Percentiles rank a stretch among this genome's conserved stretches.
Conservation (phyloP, 2,888 invertebrate species). For the Lepidonotus clava region DNA sequence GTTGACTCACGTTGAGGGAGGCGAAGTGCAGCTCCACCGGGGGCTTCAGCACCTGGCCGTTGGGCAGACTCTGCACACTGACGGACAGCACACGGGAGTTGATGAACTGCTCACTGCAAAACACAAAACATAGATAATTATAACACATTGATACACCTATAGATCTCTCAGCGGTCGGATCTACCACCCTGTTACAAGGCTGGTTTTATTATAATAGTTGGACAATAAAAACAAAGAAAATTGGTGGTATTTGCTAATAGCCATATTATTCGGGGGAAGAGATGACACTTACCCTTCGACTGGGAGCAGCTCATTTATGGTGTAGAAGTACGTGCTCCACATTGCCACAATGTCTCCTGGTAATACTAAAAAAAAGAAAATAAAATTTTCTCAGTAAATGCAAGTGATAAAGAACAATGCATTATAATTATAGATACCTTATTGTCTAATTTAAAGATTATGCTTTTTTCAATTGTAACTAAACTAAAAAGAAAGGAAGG, state of each 20-base stretch:
- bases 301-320: conserved; percentile 35
- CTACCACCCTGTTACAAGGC: too few relatives aligned
- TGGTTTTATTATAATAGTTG: too few relatives aligned
- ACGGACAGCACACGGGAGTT: conserved; percentile 43
- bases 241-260: too few relatives aligned
- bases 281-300: not conserved
- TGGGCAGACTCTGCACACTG: conserved; percentile 31
- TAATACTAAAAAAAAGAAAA: not conserved
- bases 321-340: conserved; percentile 41
- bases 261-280: not conserved
- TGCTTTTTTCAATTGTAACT: too few relatives aligned
- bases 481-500: too few relatives aligned
- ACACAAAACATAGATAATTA: not conserved
- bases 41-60: not conserved
- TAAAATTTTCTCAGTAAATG: too few relatives aligned
- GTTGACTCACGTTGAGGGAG: conserved; percentile 21
- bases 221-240: not conserved
- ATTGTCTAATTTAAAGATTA: too few relatives aligned
- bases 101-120: not conserved
- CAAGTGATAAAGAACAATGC: too few relatives aligned
- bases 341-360: not conserved
- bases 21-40: conserved; percentile 24
- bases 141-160: too few relatives aligned
- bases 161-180: too few relatives aligned
- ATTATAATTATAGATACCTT: too few relatives aligned